phyloP scores from a whole-genome alignment of 2,113 vertebrate genomes.

The Elaphurus davidianus region DNA sequence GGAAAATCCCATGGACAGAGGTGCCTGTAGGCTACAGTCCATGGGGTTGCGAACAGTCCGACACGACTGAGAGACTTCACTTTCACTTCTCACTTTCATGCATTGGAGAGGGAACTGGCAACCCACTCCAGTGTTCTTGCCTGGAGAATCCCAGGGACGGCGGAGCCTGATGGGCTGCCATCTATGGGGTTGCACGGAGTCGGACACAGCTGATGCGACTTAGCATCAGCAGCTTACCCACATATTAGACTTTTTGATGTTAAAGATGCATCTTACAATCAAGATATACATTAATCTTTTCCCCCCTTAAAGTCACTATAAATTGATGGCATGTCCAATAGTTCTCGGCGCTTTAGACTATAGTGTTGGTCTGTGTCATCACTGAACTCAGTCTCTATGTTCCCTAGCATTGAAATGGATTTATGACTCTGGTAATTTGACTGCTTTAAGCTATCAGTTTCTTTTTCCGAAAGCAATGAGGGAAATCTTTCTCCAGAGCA shows the following conservation, averaged over 20 bases:
- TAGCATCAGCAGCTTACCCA: neutral
- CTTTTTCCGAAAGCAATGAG: neutral
- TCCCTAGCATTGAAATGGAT: no score
- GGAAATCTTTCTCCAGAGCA: neutral
- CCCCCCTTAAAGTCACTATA: neutral
- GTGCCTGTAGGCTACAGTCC: neutral
- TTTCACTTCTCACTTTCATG: neutral
- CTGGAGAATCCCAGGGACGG: neutral
- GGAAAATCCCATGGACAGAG: neutral
- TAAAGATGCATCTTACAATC: neutral
- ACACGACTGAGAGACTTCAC: neutral
- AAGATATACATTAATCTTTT: neutral
- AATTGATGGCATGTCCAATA: neutral
- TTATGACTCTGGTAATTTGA: neutral
- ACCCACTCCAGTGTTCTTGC: neutral
- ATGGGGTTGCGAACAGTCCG: rapidly evolving
- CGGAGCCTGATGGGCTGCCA: rapidly evolving
- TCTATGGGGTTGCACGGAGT: neutral
- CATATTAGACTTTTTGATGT: neutral
- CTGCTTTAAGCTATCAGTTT: neutral
- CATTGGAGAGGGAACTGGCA: neutral
- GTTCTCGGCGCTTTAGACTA: neutral
- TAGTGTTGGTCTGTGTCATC: neutral
- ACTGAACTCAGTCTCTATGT: neutral
- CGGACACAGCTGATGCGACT: neutral